Evolutionary conservation across 1,140 invertebrate species (phyloP).

Genomic region (Bombus ignitus): DNA sequence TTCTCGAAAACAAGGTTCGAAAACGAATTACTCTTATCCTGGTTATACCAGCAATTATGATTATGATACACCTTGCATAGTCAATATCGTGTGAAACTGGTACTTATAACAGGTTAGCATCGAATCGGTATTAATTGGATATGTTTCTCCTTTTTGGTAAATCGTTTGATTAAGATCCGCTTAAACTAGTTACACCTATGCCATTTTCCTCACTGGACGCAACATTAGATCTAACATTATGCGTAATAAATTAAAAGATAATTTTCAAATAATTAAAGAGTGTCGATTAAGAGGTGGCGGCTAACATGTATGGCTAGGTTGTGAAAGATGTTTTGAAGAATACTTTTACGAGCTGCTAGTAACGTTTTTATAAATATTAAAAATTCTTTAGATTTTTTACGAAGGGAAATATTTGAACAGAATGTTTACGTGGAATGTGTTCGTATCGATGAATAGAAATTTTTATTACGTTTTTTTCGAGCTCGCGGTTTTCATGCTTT

Average conservation of each 20-base stretch:
- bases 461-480: not conserved
- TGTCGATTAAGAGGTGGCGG: not conserved
- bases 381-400: slow-evolving; percentile 8
- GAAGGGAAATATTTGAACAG: not conserved
- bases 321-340: not conserved
- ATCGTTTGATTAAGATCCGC: not conserved
- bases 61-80: not conserved
- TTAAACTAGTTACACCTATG: not conserved
- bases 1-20: not conserved
- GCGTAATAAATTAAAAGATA: not conserved
- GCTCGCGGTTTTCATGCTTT: not conserved
- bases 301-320: not conserved
- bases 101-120: slow-evolving; percentile 5
- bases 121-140: not conserved
- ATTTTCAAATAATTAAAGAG: not conserved
- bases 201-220: not conserved
- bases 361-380: not conserved
- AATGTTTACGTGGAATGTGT: slow-evolving; percentile 6
- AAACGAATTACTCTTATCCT: not conserved
- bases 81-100: not conserved
- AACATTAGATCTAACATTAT: not conserved
- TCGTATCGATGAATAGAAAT: not conserved
- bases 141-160: not conserved
- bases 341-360: not conserved
- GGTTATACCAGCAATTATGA: not conserved